Evolutionary conservation across 1,140 invertebrate genomes (phyloP).

Genomic region (Macrobrachium rosenbergii): DNA sequence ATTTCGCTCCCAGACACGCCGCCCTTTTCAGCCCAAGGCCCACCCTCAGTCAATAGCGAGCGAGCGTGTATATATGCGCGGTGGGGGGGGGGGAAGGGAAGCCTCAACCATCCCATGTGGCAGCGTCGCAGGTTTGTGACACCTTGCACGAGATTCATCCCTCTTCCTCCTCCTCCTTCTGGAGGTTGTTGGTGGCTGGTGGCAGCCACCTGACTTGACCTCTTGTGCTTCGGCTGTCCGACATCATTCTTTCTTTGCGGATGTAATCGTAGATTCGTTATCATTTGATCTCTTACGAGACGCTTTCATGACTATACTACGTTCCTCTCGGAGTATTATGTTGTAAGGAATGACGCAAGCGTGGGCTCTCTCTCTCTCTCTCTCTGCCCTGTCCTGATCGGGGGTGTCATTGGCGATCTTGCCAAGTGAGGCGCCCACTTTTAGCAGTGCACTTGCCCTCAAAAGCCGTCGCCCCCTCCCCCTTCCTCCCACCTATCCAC

Average conservation of each 20-base stretch:
- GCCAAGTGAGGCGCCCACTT: slow-evolving; percentile 21
- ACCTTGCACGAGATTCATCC: slow-evolving; percentile 15
- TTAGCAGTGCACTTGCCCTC: slow-evolving; percentile 5
- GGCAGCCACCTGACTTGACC: neutral
- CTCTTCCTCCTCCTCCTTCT: too few relatives aligned
- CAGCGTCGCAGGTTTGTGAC: slow-evolving; percentile 10
- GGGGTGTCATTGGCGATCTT: neutral
- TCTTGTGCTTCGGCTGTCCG: neutral
- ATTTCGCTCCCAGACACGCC: slow-evolving; percentile 24
- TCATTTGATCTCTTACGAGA: too few relatives aligned
- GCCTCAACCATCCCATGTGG: neutral
- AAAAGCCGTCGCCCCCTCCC: neutral
- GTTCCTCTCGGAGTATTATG: neutral
- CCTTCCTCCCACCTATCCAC: neutral
- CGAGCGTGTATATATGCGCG: too few relatives aligned
- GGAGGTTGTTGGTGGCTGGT: neutral
- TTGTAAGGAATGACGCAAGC: neutral
- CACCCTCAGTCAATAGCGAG: slow-evolving; percentile 35
- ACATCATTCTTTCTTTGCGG: too few relatives aligned
- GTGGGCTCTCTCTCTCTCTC: neutral
- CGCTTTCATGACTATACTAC: neutral
- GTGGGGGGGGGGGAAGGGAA: neutral
- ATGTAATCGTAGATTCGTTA: too few relatives aligned
- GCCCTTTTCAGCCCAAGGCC: slow-evolving; percentile 14
- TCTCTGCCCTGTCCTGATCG: neutral